Evolutionary conservation across 2,797 vertebrate genomes (phyloP).

Genomic region (Pipistrellus pipistrellus): DNA sequence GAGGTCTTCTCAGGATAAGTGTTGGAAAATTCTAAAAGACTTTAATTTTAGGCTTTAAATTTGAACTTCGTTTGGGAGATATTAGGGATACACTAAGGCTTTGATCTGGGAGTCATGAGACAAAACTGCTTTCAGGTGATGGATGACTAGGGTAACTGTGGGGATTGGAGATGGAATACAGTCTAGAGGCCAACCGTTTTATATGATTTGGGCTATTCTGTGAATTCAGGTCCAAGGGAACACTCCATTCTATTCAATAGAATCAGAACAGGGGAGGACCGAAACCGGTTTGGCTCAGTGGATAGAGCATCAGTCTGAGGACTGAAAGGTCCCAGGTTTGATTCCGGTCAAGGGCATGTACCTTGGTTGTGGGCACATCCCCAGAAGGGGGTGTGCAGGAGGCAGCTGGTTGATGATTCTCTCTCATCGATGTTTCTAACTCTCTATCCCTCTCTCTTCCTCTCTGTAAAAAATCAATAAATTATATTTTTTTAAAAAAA

Average conservation of each 20-base stretch:
- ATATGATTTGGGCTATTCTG: background rate
- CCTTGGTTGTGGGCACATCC: too few species aligned
- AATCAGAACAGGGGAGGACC: too few species aligned
- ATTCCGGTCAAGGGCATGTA: too few species aligned
- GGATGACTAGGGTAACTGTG: background rate
- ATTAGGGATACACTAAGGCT: background rate
- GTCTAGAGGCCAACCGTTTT: background rate
- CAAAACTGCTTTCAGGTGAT: background rate
- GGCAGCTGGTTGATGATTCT: too few species aligned
- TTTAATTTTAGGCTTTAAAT: background rate
- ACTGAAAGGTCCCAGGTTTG: too few species aligned
- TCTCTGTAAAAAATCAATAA: too few species aligned
- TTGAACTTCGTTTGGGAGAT: constrained; percentile 15
- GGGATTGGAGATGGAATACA: background rate
- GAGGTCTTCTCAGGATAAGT: background rate
- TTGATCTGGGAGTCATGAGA: background rate
- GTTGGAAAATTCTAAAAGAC: constrained; percentile 27
- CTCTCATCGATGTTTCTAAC: too few species aligned
- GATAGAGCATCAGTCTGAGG: too few species aligned
- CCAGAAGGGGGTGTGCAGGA: too few species aligned
- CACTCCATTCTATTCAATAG: background rate
- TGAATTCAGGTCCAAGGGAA: background rate
- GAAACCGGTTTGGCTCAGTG: too few species aligned
- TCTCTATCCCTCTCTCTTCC: too few species aligned
- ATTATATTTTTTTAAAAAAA: too few species aligned